Evolutionary conservation across 2,113 vertebrate genomes (phyloP), one percentile per base, ranked within the genome.

Genomic region (Chlorodrepanis virens): DNA sequence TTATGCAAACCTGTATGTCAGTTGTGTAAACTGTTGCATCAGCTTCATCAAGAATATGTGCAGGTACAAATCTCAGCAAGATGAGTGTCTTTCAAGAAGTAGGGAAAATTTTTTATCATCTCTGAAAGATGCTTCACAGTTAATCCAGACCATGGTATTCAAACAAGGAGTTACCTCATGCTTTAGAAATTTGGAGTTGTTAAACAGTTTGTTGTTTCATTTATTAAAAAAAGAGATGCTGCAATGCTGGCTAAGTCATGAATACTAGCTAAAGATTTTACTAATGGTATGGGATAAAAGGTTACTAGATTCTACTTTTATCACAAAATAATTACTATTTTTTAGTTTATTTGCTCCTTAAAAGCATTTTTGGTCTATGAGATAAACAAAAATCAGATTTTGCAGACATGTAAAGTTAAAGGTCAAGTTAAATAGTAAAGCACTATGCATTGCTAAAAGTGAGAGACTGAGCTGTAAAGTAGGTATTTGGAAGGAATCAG

Each of bases 131-230:
- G 29, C 35, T 82, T 87, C 22, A 28, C 11, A 60, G 39, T 84
- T 94, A 60, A 87, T 83, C 52, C 17, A 72, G n/a, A 72, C 31
- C 37, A 22, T 33, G 28, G 40, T 79, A 63, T 61, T 94, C 61
- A 75, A 81, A 54, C 7, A 3, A 80, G 52, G 54, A 75, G 16
- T 50, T 80, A 63, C 6, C 65, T 92, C 16, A 24, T 90, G 27
- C 1, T 4, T 86, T 57, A 52, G 29, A 50, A 92, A 78, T 87
- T 16, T 67, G 19, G 16, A 50, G 31, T 37, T 80, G 76, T 77
- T 20, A 63, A 56, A 35, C 4, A 65, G 27, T 33, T 83, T 82
- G 40, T 68, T 65, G 15, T 80, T 89, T 75, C 3, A 31, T 75
- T 70, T 89, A 18, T 81, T 78, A n/a, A 9, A 47, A 47, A 35